phyloP scores from a whole-genome alignment of 2,113 vertebrate genomes.

The Tringa solitaria region DNA sequence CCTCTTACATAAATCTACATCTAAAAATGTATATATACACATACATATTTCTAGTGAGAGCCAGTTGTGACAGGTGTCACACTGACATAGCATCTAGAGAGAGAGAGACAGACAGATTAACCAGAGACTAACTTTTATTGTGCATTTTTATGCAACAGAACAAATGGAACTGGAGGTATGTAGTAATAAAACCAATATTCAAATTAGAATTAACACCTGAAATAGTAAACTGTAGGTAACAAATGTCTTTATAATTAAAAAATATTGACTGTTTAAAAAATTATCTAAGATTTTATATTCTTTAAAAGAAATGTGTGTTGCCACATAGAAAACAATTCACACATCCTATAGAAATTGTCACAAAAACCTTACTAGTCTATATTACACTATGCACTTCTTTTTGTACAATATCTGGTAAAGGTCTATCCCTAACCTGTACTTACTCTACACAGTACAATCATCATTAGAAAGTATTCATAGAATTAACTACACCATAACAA shows the following conservation, averaged over 20 bases:
- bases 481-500: slow-evolving; percentile 78
- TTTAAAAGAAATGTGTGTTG: slow-evolving; percentile 77
- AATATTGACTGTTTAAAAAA: slow-evolving; percentile 82
- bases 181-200: slow-evolving; percentile 80
- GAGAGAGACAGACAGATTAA: not conserved
- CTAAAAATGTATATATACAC: not conserved
- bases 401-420: slow-evolving; percentile 69
- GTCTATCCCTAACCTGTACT: slow-evolving; percentile 69
- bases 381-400: slow-evolving; percentile 77
- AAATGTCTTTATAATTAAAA: slow-evolving; percentile 82
- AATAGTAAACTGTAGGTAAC: slow-evolving; percentile 80
- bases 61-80: not conserved
- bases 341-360: slow-evolving; percentile 79
- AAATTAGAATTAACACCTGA: slow-evolving; percentile 76
- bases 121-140: slow-evolving; percentile 78
- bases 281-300: slow-evolving; percentile 71
- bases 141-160: slow-evolving; percentile 80
- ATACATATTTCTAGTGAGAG: not conserved
- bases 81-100: not conserved
- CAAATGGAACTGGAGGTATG: slow-evolving; percentile 79
- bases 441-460: slow-evolving; percentile 78
- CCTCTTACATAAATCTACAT: not conserved
- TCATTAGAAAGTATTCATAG: slow-evolving; percentile 78
- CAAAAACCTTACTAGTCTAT: slow-evolving; percentile 76
- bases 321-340: slow-evolving; percentile 80